Evolutionary conservation across 2,797 vertebrate species (phyloP).

Genomic region (Danio jaintianensis): DNA sequence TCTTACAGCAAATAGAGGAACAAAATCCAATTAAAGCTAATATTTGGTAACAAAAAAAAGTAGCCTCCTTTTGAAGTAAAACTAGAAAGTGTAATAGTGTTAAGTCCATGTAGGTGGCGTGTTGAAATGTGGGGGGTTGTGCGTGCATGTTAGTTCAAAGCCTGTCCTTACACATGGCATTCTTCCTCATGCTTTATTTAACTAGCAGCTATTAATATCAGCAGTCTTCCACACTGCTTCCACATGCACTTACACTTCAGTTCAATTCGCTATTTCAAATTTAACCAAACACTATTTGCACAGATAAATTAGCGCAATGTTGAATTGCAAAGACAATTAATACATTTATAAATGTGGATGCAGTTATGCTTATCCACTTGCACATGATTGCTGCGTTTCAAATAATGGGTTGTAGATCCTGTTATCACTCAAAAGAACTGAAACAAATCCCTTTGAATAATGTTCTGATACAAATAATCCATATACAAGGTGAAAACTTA

Average conservation of each 20-base stretch:
- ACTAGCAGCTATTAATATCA: slow-evolving; percentile 57
- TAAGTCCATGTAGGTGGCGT: slow-evolving; percentile 7
- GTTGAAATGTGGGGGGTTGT: slow-evolving; percentile 17
- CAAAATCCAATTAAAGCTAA: not conserved
- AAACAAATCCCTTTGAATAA: too few species aligned
- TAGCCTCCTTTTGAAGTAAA: not conserved
- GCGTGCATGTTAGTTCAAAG: slow-evolving; percentile 49
- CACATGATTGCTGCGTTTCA: too few species aligned
- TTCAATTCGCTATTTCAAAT: not conserved
- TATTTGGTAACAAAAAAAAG: not conserved
- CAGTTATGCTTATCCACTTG: too few species aligned
- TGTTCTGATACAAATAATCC: too few species aligned
- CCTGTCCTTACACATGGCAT: slow-evolving; percentile 36
- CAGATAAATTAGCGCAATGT: not conserved
- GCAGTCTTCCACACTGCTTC: slow-evolving; percentile 26
- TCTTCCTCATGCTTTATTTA: slow-evolving; percentile 53
- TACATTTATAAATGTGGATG: not conserved
- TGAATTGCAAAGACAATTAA: not conserved
- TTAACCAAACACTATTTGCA: not conserved
- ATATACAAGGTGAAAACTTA: too few species aligned
- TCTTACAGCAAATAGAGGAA: not conserved
- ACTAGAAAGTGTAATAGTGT: slow-evolving; percentile 28
- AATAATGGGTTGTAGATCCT: too few species aligned
- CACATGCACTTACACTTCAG: slow-evolving; percentile 27
- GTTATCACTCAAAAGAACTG: too few species aligned